These are phyloP conservation scores for Alfaro cultratus DNA, from an alignment of 2,797 vertebrate genomes.

Conservation along the genomic window DNA sequence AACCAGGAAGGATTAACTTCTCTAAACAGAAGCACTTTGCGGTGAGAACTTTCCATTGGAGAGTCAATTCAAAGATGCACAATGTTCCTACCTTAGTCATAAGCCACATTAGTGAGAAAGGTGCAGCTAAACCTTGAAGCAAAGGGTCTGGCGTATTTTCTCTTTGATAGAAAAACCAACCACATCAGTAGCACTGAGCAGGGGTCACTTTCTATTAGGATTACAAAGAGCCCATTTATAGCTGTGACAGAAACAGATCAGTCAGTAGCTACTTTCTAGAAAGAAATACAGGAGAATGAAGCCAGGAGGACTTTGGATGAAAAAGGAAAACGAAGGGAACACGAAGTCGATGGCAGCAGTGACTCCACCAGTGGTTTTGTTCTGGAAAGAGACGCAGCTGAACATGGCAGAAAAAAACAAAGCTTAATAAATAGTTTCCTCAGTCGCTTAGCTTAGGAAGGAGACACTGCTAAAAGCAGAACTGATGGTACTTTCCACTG, in stretches of 20 bases:
- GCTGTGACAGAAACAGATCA: not conserved
- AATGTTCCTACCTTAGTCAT: not conserved
- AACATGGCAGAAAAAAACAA: not conserved
- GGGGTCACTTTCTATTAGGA: not conserved
- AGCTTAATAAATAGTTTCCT: not conserved
- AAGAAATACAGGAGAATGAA: not conserved
- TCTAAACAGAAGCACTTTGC: not conserved
- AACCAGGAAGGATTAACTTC: not conserved
- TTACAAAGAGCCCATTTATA: not conserved
- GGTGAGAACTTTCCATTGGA: not conserved
- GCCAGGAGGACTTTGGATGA: not conserved
- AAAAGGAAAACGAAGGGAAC: not conserved
- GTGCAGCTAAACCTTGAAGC: not conserved
- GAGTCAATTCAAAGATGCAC: not conserved
- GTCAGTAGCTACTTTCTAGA: not conserved
- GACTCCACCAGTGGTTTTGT: not conserved
- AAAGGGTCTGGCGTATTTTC: not conserved
- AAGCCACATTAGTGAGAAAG: not conserved
- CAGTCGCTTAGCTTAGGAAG: not conserved
- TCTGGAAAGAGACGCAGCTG: not conserved
- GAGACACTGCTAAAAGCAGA: not conserved
- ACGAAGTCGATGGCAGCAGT: not conserved
- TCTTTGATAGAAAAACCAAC: not conserved
- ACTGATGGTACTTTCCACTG: no score
- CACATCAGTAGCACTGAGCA: not conserved